Base-by-base conservation (phyloP, 1,140 invertebrate species). In the Samia ricini region DNA sequence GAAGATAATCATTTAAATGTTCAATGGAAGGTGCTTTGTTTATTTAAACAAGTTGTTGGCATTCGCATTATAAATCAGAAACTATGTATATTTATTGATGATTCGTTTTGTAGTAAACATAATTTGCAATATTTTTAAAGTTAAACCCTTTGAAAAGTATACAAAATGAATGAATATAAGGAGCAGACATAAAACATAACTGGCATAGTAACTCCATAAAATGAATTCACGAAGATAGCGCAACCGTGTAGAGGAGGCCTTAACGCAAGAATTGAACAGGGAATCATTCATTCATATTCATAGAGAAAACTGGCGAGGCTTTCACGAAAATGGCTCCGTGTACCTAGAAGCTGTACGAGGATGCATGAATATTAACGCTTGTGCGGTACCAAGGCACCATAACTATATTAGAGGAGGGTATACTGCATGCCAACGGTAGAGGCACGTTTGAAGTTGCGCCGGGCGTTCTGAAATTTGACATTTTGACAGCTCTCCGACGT, bases 401-500 rank as follows among this genome's bases (percentile, higher is more conserved):
- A 87, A 88, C 83, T 86, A 84, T 85, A 83, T 87, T 89, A 89
- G 81, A 85, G 76, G 73, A 69, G 50, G 76, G 79, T 73, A 70
- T 69, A 73, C 64, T 81, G 83, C 85, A 88, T 74, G 77, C 83
- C 81, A 72, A 77, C 81, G 75, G 77, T 79, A 79, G 81, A 79
- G 83, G 83, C 85, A 85, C 87, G 87, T 87, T 88, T 87, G 79
- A 88, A 88, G 79, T 87, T 81, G 83, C 81, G 85, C 82, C 78
- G 76, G 76, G 79, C 81, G 80, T 84, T 84, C 86, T 86, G 85
- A 91, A 91, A 91, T 91, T 91, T 91, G 90, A 91, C 90, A 85
- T 91, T 90, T 90, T 91, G 90, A 91, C 90, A 91, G 90, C 79
- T 84, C 83, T 79, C 86, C 86, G 85, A 83, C 85, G 87, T 77